These are phyloP conservation scores for Periparus ater DNA, from an alignment of 2,797 vertebrate species.

Conservation along the genomic window DNA sequence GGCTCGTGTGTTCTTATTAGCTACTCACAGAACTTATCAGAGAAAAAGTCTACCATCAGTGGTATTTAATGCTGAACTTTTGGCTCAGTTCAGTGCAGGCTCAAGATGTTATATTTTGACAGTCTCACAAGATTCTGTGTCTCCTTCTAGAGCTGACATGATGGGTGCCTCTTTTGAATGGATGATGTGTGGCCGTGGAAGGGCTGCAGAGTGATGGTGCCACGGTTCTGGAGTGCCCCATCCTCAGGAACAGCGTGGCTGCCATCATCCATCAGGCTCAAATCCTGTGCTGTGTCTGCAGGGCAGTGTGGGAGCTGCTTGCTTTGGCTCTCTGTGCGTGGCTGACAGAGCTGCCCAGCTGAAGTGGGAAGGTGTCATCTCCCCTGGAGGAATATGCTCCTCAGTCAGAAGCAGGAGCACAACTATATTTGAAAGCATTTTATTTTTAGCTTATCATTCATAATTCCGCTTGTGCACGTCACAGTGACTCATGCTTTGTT, in stretches of 20 bases:
- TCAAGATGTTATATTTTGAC: neutral
- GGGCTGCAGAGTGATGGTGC: neutral
- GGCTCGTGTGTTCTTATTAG: conserved; percentile 2
- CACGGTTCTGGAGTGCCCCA: neutral
- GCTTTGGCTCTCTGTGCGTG: rapidly evolving
- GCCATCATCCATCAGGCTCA: neutral
- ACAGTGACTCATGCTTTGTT: conserved; percentile 31
- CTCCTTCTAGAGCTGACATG: rapidly evolving
- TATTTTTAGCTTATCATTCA: conserved; percentile 60
- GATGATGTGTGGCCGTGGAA: neutral
- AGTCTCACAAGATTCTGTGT: neutral
- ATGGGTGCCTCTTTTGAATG: neutral
- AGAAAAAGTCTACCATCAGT: neutral
- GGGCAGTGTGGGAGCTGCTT: neutral
- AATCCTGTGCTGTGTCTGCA: neutral
- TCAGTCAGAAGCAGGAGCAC: neutral
- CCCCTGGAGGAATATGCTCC: neutral
- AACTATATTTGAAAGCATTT: neutral
- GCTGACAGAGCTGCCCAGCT: neutral
- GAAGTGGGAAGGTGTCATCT: neutral
- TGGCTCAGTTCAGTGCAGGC: neutral
- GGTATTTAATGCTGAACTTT: conserved; percentile 2
- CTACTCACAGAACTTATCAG: neutral
- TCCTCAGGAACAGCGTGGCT: rapidly evolving
- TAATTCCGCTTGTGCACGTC: neutral